A percentile compares a stretch with the other conserved stretches of the same genome.
These are phyloP conservation scores for Capitulum mitella DNA, from an alignment of 2,888 invertebrate species.

Conservation along the genomic window DNA sequence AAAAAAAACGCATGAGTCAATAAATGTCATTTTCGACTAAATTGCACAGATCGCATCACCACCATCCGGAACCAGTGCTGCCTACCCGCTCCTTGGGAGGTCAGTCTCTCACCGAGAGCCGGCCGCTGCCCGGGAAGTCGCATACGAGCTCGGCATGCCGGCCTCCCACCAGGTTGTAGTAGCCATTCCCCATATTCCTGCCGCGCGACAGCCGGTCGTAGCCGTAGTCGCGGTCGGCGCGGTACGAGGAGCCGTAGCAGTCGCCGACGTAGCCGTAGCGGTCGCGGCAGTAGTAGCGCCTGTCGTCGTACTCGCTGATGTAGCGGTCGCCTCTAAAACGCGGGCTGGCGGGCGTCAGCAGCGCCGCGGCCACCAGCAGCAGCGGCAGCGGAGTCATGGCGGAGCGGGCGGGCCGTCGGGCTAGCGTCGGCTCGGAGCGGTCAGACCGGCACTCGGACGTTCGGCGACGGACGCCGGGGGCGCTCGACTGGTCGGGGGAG, in stretches of 20 bases:
- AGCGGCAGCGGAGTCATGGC: neutral
- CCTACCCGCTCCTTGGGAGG: no score
- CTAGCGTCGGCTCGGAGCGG: no score
- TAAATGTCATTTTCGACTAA: no score
- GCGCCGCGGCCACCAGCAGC: neutral
- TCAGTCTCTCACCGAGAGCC: neutral
- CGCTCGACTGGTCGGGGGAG: no score
- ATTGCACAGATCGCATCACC: no score
- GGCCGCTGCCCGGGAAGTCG: neutral
- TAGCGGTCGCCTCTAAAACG: no score
- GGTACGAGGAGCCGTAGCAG: neutral
- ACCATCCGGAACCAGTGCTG: no score
- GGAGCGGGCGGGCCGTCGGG: no score
- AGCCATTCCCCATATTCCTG: neutral
- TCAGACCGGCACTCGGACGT: no score
- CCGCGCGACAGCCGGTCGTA: no score
- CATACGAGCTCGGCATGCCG: neutral
- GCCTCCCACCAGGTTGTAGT: neutral
- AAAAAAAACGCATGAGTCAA: no score
- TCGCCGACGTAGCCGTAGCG: neutral
- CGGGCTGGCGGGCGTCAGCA: neutral
- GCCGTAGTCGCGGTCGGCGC: neutral
- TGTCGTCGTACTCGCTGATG: neutral
- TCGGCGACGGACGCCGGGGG: no score
- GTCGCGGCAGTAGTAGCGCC: conserved; percentile 6